Evolutionary conservation across 1,140 invertebrate genomes (phyloP), one percentile per base, ranked within the genome.

Genomic region (Muscidifurax raptorellus): DNA sequence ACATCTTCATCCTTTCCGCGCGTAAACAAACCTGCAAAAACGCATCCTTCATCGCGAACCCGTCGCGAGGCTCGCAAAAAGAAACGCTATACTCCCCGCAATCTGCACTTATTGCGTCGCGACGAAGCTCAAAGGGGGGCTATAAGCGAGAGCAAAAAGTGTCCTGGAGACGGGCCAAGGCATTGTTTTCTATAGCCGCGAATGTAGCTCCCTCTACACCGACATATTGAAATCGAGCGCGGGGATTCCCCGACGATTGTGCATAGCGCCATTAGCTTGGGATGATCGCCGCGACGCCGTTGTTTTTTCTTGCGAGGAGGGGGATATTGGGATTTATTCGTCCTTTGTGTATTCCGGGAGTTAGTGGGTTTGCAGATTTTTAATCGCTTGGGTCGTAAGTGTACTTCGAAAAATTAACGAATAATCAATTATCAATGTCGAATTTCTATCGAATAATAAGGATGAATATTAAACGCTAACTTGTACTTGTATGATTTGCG

Each of bases 21-120:
- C 36, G 66, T 80, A 80, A 80, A 80, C 78, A 80, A 80, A 30
- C 25, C 5, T 13, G 18, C 66, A 71, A 80, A 71, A 80, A 71
- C 13, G 2, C 66, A 64, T 71, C 32, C 13, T 47, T 25, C 25
- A 67, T 9, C 59, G 12, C 40, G 27, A 9, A 52, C 25, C 18
- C 44, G 47, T 15, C 30, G 10, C 36, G 25, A 27, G 28, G 30
- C n/a, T 47, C 15, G 32, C 44, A 40, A 44, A 59, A 66, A 40
- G 52, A 80, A 80, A 1, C 13, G n/a, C 36, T 22, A 1, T n/a
- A 69, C 18, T 69, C 64, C 22, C 36, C 32, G 6, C 52, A 30
- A 32, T n/a, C 27, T 44, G 1, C 52, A 27, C 75, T 64, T 64
- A 44, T 80, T 69, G 64, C 32, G n/a, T 59, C 22, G 22, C 52